Conservation (phyloP, 2,797 vertebrate genomes). For the Galago senegalensis region DNA sequence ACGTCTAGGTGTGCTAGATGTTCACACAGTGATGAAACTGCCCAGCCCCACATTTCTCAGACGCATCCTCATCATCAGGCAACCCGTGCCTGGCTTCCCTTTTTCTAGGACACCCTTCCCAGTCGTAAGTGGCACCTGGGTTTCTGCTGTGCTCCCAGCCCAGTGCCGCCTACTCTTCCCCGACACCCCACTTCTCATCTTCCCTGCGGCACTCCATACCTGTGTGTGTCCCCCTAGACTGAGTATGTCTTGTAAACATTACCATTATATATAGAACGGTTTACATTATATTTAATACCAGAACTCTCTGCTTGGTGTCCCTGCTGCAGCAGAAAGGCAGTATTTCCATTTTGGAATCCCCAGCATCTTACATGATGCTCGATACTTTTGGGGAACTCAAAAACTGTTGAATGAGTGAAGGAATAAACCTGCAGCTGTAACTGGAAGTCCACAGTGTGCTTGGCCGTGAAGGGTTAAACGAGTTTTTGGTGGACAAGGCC, state of each 20-base stretch:
- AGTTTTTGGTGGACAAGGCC: neutral
- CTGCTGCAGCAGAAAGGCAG: neutral
- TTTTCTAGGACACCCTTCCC: neutral
- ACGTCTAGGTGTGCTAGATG: neutral
- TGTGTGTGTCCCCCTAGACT: neutral
- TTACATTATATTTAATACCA: neutral
- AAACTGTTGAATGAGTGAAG: neutral
- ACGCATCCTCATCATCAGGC: neutral
- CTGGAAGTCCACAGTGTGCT: neutral
- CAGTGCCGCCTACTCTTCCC: neutral
- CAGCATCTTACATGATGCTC: neutral
- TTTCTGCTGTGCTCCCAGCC: neutral
- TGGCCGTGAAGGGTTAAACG: neutral
- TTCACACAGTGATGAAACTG: neutral
- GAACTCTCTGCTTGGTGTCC: conserved; percentile 13
- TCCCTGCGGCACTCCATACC: neutral
- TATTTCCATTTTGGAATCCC: conserved; percentile 16
- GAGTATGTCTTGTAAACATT: neutral
- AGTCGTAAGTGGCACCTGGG: neutral
- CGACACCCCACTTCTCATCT: neutral
- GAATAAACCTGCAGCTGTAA: neutral
- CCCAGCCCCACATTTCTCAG: neutral
- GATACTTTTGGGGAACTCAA: neutral
- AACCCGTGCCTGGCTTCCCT: neutral
- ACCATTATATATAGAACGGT: conserved; percentile 6